Percentiles rank a stretch among this genome's conserved stretches.
Conservation (phyloP, 30 jellyfish, hydroid and myxozoan species). For the Aurelia aurita region DNA sequence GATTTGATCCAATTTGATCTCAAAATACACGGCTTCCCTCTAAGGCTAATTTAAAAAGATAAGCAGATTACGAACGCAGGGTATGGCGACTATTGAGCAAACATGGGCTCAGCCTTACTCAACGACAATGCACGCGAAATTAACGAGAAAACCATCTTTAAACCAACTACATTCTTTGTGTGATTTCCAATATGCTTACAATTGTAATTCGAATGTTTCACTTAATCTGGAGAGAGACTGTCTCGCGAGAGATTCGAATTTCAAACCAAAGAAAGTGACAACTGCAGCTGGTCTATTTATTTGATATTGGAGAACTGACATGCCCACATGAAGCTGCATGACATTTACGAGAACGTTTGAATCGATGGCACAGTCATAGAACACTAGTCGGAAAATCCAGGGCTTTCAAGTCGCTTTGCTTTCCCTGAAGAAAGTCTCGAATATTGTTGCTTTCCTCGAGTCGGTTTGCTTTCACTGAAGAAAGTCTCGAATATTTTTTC, state of each 20-base stretch:
- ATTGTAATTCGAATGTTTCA: neutral
- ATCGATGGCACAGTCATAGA: too few species aligned
- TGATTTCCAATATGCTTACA: neutral
- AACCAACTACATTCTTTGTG: conserved; percentile 20
- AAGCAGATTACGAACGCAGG: conserved; percentile 21
- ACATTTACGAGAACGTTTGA: too few species aligned
- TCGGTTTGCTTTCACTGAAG: too few species aligned
- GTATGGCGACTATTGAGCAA: conserved; percentile 39
- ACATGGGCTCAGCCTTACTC: conserved; percentile 10
- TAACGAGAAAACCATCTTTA: conserved; percentile 61
- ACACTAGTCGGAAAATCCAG: too few species aligned
- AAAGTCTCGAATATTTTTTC: too few species aligned
- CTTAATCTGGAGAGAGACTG: neutral
- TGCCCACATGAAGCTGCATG: too few species aligned
- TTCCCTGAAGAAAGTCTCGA: too few species aligned
- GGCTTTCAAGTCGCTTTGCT: too few species aligned
- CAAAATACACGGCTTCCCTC: conserved; percentile 24
- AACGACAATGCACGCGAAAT: conserved; percentile 33
- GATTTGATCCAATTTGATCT: conserved; percentile 19
- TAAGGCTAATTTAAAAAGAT: conserved; percentile 19
- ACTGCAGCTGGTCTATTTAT: too few species aligned
- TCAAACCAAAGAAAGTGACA: too few species aligned
- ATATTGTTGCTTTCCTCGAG: too few species aligned
- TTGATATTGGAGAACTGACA: too few species aligned
- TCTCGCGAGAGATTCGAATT: neutral